phyloP scores from a whole-genome alignment of 1,140 invertebrate species.

The Zaprionus taronus region DNA sequence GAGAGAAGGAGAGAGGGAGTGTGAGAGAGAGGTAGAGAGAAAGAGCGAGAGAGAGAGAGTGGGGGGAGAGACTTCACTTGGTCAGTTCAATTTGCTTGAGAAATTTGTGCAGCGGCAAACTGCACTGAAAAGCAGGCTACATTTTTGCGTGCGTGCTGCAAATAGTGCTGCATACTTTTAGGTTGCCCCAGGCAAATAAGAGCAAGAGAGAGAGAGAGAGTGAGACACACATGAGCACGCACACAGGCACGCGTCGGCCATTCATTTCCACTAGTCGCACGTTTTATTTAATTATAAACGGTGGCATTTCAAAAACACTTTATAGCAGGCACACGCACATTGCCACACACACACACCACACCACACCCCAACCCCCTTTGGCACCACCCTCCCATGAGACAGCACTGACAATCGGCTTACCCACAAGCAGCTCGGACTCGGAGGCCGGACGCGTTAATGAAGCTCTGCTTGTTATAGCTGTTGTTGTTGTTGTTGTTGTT shows the following conservation, averaged over 20 bases:
- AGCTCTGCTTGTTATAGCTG: slow-evolving; percentile 57
- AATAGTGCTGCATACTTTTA: slow-evolving; percentile 63
- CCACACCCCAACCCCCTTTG: not conserved
- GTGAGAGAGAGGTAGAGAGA: not conserved
- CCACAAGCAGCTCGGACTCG: slow-evolving; percentile 72
- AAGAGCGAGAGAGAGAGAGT: not conserved
- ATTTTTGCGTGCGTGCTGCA: slow-evolving; percentile 30
- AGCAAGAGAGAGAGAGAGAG: slow-evolving; percentile 2
- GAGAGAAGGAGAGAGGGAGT: not conserved
- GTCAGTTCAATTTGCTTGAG: not conserved
- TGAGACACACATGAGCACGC: slow-evolving; percentile 18
- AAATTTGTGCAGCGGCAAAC: slow-evolving; percentile 16
- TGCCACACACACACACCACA: not conserved
- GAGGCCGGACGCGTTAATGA: slow-evolving; percentile 79
- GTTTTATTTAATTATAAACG: slow-evolving; percentile 81
- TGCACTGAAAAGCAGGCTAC: slow-evolving; percentile 60
- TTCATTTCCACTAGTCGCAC: slow-evolving; percentile 73
- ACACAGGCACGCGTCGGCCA: slow-evolving; percentile 44
- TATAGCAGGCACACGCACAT: slow-evolving; percentile 54
- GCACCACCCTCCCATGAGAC: not conserved
- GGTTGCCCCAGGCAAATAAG: slow-evolving; percentile 30
- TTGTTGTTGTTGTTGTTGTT: slow-evolving; percentile 22
- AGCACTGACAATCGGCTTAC: slow-evolving; percentile 57
- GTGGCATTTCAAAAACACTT: slow-evolving; percentile 79
- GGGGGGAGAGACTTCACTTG: not conserved